These are phyloP conservation scores for Dicycla oo DNA, from an alignment of 2,888 invertebrate genomes.

Conservation along the genomic window DNA sequence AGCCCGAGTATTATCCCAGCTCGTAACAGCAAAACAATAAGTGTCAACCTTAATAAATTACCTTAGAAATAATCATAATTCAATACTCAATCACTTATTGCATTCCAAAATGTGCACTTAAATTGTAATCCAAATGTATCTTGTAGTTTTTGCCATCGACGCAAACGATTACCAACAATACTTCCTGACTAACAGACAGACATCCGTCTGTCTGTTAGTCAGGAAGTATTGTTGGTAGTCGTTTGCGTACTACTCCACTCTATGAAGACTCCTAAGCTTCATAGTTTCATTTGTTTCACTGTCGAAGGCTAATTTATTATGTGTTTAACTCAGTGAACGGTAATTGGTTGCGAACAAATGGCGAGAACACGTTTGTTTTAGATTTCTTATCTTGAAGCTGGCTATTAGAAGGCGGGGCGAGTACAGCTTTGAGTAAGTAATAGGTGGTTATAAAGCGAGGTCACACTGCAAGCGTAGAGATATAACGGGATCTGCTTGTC, in stretches of 20 bases:
- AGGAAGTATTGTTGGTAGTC: too few relatives aligned
- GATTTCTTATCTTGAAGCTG: constrained; percentile 7
- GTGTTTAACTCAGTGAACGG: constrained; percentile 37
- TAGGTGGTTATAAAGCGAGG: neutral
- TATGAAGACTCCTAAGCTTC: constrained; percentile 25
- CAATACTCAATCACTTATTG: too few relatives aligned
- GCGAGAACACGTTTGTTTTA: constrained; percentile 14
- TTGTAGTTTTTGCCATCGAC: too few relatives aligned
- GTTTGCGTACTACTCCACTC: constrained; percentile 23
- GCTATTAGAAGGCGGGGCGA: neutral
- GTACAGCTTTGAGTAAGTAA: neutral
- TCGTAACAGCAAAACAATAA: too few relatives aligned
- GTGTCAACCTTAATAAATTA: too few relatives aligned
- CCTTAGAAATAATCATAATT: too few relatives aligned
- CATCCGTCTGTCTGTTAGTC: too few relatives aligned
- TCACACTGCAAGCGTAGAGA: neutral
- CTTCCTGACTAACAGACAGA: constrained; percentile 18
- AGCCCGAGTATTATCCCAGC: too few relatives aligned
- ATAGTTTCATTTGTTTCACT: constrained; percentile 42
- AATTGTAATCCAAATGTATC: too few relatives aligned
- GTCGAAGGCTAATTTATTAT: constrained; percentile 48
- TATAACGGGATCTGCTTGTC: neutral
- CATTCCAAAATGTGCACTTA: too few relatives aligned
- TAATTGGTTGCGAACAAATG: constrained; percentile 55
- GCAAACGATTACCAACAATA: too few relatives aligned